Evolutionary conservation across 2,113 vertebrate genomes (phyloP).

Genomic region (Suricata suricatta): DNA sequence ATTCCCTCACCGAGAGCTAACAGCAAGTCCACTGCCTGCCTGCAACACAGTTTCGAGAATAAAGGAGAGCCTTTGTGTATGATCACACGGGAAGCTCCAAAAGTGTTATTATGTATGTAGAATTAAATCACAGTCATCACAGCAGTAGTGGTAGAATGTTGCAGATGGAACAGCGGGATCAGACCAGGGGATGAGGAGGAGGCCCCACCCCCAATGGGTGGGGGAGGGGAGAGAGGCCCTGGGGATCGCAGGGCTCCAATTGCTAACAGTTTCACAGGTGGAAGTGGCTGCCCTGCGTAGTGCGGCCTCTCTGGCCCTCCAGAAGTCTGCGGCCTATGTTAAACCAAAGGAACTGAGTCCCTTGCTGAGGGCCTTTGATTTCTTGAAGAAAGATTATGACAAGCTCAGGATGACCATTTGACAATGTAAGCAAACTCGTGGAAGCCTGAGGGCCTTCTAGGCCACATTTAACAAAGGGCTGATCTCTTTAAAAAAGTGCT

Average conservation of each 20-base stretch:
- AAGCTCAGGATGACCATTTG: neutral
- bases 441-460: neutral
- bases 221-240: neutral
- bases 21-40: neutral
- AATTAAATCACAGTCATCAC: neutral
- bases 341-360: neutral
- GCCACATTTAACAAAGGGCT: neutral
- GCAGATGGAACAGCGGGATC: neutral
- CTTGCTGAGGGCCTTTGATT: neutral
- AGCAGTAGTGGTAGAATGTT: neutral
- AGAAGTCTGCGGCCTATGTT: neutral
- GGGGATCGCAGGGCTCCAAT: accelerated
- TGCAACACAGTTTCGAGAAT: neutral
- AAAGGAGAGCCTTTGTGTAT: neutral
- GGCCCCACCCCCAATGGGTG: accelerated
- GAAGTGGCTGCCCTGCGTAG: neutral
- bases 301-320: neutral
- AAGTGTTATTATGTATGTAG: neutral
- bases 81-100: neutral
- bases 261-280: neutral
- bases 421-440: neutral
- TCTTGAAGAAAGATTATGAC: neutral
- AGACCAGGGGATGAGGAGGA: neutral
- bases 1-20: neutral
- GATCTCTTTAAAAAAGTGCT: neutral